Evolutionary conservation across 2,113 vertebrate genomes (phyloP).

Genomic region (Drymodes brunneopygia): DNA sequence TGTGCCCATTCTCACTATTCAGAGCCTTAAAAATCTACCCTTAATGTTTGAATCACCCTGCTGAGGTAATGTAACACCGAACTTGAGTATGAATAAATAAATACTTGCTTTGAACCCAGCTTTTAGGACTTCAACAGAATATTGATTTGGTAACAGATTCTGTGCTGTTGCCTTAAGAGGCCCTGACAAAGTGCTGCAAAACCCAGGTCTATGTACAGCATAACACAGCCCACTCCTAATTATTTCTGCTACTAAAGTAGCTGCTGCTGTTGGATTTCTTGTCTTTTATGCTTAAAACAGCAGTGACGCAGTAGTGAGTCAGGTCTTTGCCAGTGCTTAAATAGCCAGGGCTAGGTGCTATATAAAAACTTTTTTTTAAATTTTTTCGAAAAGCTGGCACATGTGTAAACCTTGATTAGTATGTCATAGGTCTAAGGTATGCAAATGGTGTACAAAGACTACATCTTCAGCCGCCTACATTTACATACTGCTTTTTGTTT

Average conservation of each 20-base stretch:
- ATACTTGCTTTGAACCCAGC: not conserved
- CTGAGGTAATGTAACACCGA: not conserved
- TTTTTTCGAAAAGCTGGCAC: not conserved
- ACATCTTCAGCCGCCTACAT: not conserved
- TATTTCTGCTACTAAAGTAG: slow-evolving; percentile 47
- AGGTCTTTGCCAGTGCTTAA: not conserved
- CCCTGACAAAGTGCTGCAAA: not conserved
- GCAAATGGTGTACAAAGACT: not conserved
- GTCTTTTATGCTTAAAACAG: slow-evolving; percentile 20
- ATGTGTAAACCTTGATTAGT: not conserved
- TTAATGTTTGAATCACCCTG: not conserved
- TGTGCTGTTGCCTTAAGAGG: not conserved
- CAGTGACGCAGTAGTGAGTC: slow-evolving; percentile 37
- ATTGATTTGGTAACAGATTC: not conserved
- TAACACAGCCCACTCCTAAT: slow-evolving; percentile 23
- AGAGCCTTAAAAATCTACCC: not conserved
- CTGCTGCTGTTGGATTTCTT: slow-evolving; percentile 28
- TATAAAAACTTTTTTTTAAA: not conserved
- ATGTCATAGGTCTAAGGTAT: not conserved
- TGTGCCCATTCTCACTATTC: not conserved
- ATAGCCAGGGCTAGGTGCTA: not conserved
- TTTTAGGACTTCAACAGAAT: not conserved
- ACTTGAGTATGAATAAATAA: not conserved
- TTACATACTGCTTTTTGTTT: not conserved
- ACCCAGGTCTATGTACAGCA: not conserved